Conservation (phyloP, 2,888 invertebrate species). For the Phortica magna region DNA sequence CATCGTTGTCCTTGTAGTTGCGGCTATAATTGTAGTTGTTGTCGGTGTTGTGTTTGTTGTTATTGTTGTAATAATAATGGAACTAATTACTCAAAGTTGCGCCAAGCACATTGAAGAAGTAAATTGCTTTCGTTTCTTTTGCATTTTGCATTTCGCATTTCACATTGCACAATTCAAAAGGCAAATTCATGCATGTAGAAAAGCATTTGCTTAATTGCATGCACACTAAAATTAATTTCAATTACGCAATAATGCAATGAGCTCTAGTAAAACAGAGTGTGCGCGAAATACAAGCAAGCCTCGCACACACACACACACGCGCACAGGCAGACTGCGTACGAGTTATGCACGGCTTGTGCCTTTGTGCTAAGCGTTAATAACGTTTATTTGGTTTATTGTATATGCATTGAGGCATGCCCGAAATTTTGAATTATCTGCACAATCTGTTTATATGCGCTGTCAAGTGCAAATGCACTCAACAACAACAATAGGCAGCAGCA, state of each 20-base stretch:
- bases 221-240: slow-evolving; percentile 20
- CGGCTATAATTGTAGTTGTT: not conserved
- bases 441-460: not conserved
- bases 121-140: slow-evolving; percentile 1
- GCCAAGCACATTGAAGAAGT: slow-evolving; percentile 6
- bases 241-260: slow-evolving; percentile 8
- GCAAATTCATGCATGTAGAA: not conserved
- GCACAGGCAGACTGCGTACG: not conserved
- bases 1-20: not conserved
- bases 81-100: slow-evolving; percentile 24
- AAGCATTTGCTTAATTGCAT: slow-evolving; percentile 1
- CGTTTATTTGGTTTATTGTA: not conserved
- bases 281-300: no score
- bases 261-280: not conserved
- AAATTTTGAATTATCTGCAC: slow-evolving; percentile 2
- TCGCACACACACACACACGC: not conserved
- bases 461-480: not conserved
- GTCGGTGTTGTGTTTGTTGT: not conserved
- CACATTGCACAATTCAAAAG: slow-evolving; percentile 1
- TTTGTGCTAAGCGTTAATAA: not conserved
- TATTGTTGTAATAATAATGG: slow-evolving; percentile 28
- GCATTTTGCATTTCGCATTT: not conserved
- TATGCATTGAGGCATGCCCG: not conserved
- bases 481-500: not conserved
- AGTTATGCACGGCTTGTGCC: not conserved